A percentile compares a stretch with the other conserved stretches of the same genome.
Conservation (phyloP, 2,797 vertebrate species). For the Sarcophilus harrisii region DNA sequence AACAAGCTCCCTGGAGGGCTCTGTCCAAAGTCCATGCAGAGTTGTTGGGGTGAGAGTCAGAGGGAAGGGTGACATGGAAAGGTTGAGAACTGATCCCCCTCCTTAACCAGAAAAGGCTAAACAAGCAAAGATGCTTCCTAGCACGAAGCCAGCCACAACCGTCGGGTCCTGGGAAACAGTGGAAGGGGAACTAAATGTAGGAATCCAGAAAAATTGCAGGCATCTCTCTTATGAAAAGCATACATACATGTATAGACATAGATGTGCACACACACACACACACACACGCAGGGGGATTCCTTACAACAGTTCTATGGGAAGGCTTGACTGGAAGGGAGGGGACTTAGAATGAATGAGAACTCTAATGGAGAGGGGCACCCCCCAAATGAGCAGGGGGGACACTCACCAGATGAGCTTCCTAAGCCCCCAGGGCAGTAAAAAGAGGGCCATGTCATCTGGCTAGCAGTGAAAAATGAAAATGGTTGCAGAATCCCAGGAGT, state of each 20-base stretch:
- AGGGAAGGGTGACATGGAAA: background rate
- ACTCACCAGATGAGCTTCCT: background rate
- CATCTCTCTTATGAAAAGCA: background rate
- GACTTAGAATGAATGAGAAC: background rate
- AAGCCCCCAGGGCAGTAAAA: background rate
- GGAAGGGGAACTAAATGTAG: background rate
- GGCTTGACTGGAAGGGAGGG: background rate
- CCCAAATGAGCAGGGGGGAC: background rate
- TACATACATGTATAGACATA: background rate
- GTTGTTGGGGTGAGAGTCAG: background rate
- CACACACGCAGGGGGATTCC: background rate
- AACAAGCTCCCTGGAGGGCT: background rate
- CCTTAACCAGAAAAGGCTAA: background rate
- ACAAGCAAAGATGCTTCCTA: background rate
- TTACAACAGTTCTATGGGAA: background rate
- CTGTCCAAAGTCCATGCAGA: background rate
- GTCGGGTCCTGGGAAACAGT: background rate
- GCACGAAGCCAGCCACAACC: background rate
- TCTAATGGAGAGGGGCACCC: background rate
- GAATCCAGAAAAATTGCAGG: background rate
- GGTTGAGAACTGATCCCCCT: background rate
- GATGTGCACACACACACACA: background rate
- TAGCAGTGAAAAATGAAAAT: conserved; percentile 8
- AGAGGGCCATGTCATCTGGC: background rate
- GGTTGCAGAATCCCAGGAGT: background rate